Percentiles rank a stretch among this genome's conserved stretches.
These are phyloP conservation scores for Epinephelus cyanopodus DNA, from an alignment of 2,113 vertebrate genomes.

Conservation along the genomic window DNA sequence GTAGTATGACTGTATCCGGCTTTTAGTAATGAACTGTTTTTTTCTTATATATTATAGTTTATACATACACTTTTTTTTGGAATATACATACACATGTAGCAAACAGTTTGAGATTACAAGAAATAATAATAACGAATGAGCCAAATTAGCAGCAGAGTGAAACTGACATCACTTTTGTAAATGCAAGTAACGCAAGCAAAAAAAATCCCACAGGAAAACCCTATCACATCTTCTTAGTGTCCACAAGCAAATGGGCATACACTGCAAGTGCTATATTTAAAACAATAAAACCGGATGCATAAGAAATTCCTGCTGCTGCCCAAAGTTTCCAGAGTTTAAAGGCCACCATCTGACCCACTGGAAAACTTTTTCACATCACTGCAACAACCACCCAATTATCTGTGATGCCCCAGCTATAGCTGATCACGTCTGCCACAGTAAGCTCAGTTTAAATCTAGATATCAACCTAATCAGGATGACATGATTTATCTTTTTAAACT, in stretches of 20 bases:
- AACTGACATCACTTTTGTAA: neutral
- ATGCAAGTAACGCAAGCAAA: neutral
- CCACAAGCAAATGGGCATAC: neutral
- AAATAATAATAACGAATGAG: neutral
- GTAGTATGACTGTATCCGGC: neutral
- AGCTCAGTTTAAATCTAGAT: constrained; percentile 12
- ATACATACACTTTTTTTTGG: too few relatives aligned
- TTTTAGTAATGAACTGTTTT: too few relatives aligned
- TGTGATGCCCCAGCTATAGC: neutral
- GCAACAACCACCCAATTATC: constrained; percentile 26
- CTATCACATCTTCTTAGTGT: neutral
- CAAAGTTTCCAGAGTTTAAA: constrained; percentile 14
- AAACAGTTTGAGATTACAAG: neutral
- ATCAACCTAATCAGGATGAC: constrained; percentile 18
- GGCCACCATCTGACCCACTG: constrained; percentile 6
- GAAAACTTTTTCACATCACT: constrained; percentile 35
- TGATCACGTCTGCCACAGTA: neutral
- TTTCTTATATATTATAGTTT: too few relatives aligned
- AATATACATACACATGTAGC: too few relatives aligned
- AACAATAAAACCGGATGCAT: neutral
- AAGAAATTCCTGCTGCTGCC: constrained; percentile 6
- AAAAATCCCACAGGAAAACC: neutral
- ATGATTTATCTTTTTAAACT: constrained; percentile 31
- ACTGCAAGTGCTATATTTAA: neutral
- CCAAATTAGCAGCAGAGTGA: neutral